Conservation (phyloP, 1,140 invertebrate genomes). For the Forficula auricularia region DNA sequence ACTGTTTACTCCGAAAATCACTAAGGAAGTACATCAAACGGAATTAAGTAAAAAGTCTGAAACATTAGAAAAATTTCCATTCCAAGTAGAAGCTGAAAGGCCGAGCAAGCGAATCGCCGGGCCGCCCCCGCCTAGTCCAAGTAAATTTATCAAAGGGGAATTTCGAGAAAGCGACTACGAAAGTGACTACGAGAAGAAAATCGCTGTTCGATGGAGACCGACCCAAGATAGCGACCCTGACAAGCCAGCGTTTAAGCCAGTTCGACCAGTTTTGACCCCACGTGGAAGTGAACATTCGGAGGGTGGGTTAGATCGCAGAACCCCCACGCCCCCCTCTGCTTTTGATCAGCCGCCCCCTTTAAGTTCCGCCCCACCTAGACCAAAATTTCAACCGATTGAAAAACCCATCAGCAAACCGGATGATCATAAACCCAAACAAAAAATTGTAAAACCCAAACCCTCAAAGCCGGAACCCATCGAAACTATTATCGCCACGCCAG, state of each 20-base stretch:
- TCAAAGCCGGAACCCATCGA: conserved; percentile 21
- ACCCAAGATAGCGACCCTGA: conserved; percentile 31
- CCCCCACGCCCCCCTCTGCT: conserved; percentile 34
- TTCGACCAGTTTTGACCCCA: conserved; percentile 33
- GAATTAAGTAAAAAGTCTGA: conserved; percentile 21
- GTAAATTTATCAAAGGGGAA: conserved; percentile 48
- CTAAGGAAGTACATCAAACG: conserved; percentile 22
- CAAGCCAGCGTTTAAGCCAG: conserved; percentile 34
- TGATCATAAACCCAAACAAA: conserved; percentile 15
- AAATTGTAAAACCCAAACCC: conserved; percentile 29
- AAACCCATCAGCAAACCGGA: conserved; percentile 22
- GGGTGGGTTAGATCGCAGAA: conserved; percentile 11
- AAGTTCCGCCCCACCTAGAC: conserved; percentile 25
- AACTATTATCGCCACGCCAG: conserved; percentile 21
- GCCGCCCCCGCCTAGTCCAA: conserved; percentile 34
- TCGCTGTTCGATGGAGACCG: conserved; percentile 40
- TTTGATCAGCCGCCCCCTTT: conserved; percentile 33
- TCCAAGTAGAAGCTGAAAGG: conserved; percentile 24
- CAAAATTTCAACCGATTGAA: conserved; percentile 38
- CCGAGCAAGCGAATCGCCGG: conserved; percentile 12
- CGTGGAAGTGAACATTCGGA: not conserved
- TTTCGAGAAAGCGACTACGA: conserved; percentile 54
- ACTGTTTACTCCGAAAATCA: conserved; percentile 22
- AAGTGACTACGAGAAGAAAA: conserved; percentile 49
- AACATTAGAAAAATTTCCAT: conserved; percentile 30